A percentile compares a stretch with the other conserved stretches of the same genome.
Conservation (phyloP, 2,888 invertebrate genomes). For the Metopia argyrocephala region DNA sequence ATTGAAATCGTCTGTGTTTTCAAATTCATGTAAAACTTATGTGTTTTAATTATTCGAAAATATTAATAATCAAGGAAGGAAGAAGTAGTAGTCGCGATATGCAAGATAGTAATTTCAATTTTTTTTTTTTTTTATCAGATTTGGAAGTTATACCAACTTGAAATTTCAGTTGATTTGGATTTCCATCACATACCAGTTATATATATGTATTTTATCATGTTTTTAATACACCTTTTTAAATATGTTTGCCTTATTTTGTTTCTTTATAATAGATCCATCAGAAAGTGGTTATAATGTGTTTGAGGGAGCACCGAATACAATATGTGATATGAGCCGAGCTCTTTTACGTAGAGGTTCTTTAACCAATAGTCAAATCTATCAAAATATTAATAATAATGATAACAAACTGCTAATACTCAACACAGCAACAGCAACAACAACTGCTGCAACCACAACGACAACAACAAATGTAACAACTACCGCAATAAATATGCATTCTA, state of each 20-base stretch:
- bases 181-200: too few relatives aligned
- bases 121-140: too few relatives aligned
- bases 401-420: conserved; percentile 47
- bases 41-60: too few relatives aligned
- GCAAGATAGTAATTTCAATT: too few relatives aligned
- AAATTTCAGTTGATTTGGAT: too few relatives aligned
- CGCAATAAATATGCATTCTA: conserved; percentile 8
- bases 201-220: too few relatives aligned
- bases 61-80: too few relatives aligned
- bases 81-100: too few relatives aligned
- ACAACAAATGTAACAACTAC: neutral
- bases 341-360: conserved; percentile 66
- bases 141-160: too few relatives aligned
- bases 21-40: too few relatives aligned
- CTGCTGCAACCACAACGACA: neutral
- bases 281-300: conserved; percentile 77
- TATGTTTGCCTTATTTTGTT: neutral
- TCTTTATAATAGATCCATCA: conserved; percentile 77
- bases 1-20: too few relatives aligned
- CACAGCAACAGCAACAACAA: conserved; percentile 17
- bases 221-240: too few relatives aligned
- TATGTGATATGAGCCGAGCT: conserved; percentile 77
- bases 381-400: conserved; percentile 57
- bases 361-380: conserved; percentile 58
- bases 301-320: conserved; percentile 76